phyloP scores from a whole-genome alignment of 2,888 invertebrate species.

The Heliothis peltigera region DNA sequence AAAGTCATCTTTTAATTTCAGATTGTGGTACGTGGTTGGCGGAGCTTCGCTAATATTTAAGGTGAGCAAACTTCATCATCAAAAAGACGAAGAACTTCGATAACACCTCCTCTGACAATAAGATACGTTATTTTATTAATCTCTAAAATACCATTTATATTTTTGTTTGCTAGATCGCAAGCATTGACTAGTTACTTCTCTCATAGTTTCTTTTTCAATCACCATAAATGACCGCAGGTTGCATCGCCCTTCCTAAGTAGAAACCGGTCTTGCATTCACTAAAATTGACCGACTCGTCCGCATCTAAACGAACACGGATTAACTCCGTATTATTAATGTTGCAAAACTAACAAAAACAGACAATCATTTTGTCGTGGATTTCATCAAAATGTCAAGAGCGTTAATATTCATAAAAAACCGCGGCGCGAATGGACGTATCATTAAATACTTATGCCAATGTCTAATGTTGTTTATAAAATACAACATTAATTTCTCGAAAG shows the following conservation, averaged over 20 bases:
- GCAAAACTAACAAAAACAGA: constrained; percentile 46
- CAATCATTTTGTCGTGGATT: constrained; percentile 50
- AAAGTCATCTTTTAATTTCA: constrained; percentile 68
- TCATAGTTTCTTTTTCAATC: not conserved
- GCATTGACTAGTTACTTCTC: not conserved
- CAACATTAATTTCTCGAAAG: constrained; percentile 66
- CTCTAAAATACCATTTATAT: not conserved
- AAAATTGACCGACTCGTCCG: not conserved
- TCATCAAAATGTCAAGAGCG: constrained; percentile 61
- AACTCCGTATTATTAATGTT: constrained; percentile 20
- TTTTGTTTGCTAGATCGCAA: not conserved
- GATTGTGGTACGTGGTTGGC: constrained; percentile 63
- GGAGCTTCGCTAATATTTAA: constrained; percentile 68
- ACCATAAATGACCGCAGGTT: constrained; percentile 5
- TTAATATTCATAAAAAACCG: constrained; percentile 55
- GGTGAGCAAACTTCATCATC: constrained; percentile 60
- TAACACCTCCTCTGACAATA: not conserved
- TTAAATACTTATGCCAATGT: constrained; percentile 58
- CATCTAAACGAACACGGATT: constrained; percentile 1
- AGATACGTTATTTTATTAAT: not conserved
- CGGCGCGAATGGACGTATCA: constrained; percentile 48
- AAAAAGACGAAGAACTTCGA: not conserved
- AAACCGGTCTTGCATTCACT: constrained; percentile 13
- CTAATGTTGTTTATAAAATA: constrained; percentile 55
- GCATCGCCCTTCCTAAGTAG: constrained; percentile 26